phyloP scores from a whole-genome alignment of 2,113 vertebrate genomes.

The Oxyura jamaicensis region DNA sequence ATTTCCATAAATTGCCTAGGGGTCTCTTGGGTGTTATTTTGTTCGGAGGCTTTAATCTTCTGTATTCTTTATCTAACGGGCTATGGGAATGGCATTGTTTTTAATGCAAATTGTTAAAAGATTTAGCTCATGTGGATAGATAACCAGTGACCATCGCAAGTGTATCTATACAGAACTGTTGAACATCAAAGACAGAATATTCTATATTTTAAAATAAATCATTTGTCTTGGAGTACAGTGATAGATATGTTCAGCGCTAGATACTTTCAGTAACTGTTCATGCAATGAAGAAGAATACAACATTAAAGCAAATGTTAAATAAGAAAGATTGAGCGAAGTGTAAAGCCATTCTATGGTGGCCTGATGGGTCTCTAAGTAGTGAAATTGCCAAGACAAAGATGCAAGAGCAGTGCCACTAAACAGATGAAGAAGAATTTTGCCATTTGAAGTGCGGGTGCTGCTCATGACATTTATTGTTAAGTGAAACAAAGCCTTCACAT shows the following conservation, averaged over 20 bases:
- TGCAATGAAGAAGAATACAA: background rate
- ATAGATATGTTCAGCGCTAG: background rate
- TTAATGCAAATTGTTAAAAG: slow-evolving; percentile 53
- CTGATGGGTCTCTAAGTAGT: slow-evolving; percentile 1
- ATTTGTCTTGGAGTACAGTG: slow-evolving; percentile 45
- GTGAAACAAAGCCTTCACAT: background rate
- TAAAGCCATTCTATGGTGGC: background rate
- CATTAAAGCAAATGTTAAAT: slow-evolving; percentile 38
- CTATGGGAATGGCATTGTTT: slow-evolving; percentile 30
- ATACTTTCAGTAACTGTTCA: slow-evolving; percentile 16
- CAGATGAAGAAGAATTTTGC: background rate
- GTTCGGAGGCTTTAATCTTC: slow-evolving; percentile 35
- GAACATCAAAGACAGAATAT: slow-evolving; percentile 64
- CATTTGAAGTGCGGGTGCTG: background rate
- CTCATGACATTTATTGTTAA: background rate
- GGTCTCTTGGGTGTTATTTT: slow-evolving; percentile 33
- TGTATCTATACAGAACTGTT: slow-evolving; percentile 39
- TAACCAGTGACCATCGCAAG: slow-evolving; percentile 62
- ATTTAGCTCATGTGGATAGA: slow-evolving; percentile 26
- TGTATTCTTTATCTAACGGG: slow-evolving; percentile 14
- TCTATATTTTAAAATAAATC: slow-evolving; percentile 42
- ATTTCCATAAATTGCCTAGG: slow-evolving; percentile 3
- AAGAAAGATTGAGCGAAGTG: background rate
- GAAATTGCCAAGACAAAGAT: slow-evolving; percentile 21
- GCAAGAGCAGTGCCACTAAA: background rate